Evolutionary conservation across 2,797 vertebrate genomes (phyloP).

Genomic region (Simalia tracyae): DNA sequence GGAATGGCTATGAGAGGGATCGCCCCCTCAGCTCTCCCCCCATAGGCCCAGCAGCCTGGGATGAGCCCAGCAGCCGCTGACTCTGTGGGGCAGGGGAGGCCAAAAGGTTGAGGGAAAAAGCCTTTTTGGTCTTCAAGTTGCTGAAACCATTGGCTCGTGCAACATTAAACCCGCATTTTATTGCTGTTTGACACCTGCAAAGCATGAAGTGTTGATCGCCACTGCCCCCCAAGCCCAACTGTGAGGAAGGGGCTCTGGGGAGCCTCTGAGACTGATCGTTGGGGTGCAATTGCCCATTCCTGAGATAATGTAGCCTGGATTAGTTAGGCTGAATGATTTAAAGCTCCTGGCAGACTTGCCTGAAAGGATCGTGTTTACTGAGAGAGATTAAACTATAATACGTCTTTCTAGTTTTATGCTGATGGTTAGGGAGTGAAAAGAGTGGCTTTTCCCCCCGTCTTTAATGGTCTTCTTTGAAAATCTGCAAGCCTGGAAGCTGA

Average conservation of each 20-base stretch:
- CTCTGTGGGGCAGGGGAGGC: too few relatives aligned
- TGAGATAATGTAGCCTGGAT: slow-evolving; percentile 1
- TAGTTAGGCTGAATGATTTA: slow-evolving; percentile 12
- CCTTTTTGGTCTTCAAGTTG: not conserved
- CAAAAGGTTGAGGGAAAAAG: too few relatives aligned
- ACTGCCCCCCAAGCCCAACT: not conserved
- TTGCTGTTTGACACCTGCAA: not conserved
- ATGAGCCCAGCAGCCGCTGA: too few relatives aligned
- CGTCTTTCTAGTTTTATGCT: slow-evolving; percentile 53
- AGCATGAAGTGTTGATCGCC: not conserved
- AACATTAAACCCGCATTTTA: not conserved
- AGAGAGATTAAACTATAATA: not conserved
- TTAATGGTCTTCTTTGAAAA: slow-evolving; percentile 52
- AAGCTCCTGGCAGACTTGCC: slow-evolving; percentile 5
- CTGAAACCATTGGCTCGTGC: not conserved
- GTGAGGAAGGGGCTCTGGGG: not conserved
- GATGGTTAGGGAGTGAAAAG: slow-evolving; percentile 46
- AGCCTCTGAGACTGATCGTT: not conserved
- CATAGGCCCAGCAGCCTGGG: too few relatives aligned
- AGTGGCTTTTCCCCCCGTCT: slow-evolving; percentile 31
- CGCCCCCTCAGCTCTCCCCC: too few relatives aligned
- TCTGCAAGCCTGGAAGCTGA: slow-evolving; percentile 43
- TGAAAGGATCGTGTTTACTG: slow-evolving; percentile 23
- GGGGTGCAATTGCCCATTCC: not conserved
- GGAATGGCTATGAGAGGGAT: too few relatives aligned